Evolutionary conservation across 1,140 invertebrate genomes (phyloP), one percentile per base, ranked within the genome.

Genomic region (Oncopodura yosiiana): DNA sequence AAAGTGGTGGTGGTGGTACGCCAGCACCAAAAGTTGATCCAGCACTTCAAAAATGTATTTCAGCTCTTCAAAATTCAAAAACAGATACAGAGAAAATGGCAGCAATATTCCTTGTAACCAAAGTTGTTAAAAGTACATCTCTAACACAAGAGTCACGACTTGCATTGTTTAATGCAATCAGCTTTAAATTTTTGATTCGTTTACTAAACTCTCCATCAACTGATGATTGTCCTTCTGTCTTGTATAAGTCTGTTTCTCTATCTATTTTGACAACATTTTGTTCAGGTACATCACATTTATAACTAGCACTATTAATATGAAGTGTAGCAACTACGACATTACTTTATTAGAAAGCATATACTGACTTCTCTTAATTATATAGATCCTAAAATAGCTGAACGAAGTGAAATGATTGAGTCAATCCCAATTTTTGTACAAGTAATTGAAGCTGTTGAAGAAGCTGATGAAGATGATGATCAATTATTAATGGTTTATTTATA

Each of bases 61-160:
- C 77, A 19, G 80, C 88, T 49, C 69, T 92, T 49, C 82, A 86
- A 67, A 76, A 77, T 63, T 84, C 87, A 1, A 78, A 78, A 52
- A 84, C 77, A 64, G 88, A 92, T 70, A 91, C 86, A 0, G 87
- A 93, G 71, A 92, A 90, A 71, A 89, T 93, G 70, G 87, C 88
- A 6, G 86, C 82, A 1, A 73, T 93, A 2, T 89, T 92, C 67
- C 83, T 92, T 81, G 86, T 92, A 24, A 89, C 87, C 0, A 91
- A 92, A 70, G 66, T 90, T 44, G 79, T 90, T 6, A 86, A 87
- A 69, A 80, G 78, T 49, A 83, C 83, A 65, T 81, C 89, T 61
- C 84, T 86, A 65, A 81, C 79, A 53, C 68, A 79, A 2, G 69
- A 72, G 9, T 77, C 79, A 8, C 87, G 86, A 64, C 82, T 82